Percentiles rank a stretch among this genome's conserved stretches.
Conservation (phyloP, 1,140 invertebrate species). For the Macrosteles quadrilineatus region DNA sequence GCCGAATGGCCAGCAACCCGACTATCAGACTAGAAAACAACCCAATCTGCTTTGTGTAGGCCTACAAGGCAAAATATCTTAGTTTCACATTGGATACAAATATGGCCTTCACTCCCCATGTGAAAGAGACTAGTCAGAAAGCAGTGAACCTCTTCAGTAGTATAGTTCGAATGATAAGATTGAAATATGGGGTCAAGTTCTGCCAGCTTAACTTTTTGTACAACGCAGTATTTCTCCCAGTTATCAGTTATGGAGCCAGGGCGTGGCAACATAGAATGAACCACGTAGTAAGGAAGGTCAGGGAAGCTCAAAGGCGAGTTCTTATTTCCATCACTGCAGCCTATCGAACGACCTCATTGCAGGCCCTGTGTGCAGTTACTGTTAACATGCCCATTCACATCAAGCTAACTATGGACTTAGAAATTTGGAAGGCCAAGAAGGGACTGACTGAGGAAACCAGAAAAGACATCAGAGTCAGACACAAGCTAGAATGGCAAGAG, state of each 20-base stretch:
- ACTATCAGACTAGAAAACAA: background rate
- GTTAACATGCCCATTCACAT: background rate
- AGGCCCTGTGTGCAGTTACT: background rate
- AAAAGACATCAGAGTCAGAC: background rate
- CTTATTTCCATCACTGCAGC: background rate
- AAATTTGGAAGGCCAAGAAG: background rate
- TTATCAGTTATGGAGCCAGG: background rate
- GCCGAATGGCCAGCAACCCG: background rate
- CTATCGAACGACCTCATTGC: background rate
- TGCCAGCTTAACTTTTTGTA: background rate
- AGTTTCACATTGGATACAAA: background rate
- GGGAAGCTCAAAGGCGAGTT: no score
- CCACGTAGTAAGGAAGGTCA: background rate
- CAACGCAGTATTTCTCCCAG: conserved; percentile 11
- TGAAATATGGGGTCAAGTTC: background rate
- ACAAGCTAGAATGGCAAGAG: background rate
- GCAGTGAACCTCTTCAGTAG: background rate
- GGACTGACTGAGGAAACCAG: background rate
- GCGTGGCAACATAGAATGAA: background rate
- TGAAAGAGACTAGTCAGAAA: background rate
- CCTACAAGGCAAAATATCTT: background rate
- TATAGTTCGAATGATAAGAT: background rate
- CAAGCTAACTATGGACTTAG: background rate
- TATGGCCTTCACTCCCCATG: background rate
- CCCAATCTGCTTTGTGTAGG: background rate